Evolutionary conservation across 2,113 vertebrate species (phyloP), one percentile per base, ranked within the genome.

Genomic region (Gambusia affinis): DNA sequence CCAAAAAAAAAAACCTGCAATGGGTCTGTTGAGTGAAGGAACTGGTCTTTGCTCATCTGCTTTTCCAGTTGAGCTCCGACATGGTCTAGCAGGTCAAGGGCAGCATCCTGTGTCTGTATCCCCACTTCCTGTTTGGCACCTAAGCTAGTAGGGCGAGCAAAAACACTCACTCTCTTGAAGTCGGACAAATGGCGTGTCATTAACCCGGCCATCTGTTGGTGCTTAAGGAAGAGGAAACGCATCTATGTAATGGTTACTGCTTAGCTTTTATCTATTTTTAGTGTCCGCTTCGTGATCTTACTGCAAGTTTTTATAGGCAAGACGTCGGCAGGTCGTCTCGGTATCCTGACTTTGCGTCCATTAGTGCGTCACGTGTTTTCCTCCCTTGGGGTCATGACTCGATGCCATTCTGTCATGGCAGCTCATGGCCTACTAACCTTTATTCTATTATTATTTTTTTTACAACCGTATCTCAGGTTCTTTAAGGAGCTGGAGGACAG

Each of bases 401-500:
- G 17, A 70, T 29, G 63, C 0, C 44, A 7, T 60, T 60, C 8
- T 62, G 68, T 47, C 19, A 1, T 3, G 24, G 12, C 33, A 69
- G 44, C 61, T 39, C 30, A 35, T 70, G 47, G 60, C 77, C 63
- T 29, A 67, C 44, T 78, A 80, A 60, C 81, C 39, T 39, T 14
- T 14, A 29, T 11, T 39, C 2, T 12, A 12, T 39, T 29, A 11
- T 73, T 28, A 22, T 44, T 17, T 29, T 29, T 78, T 31, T 60
- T 24, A 10, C 66, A 54, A 33, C 35, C 35, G 28, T 35, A 8
- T 76, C 42, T 14, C 83, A 99, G 98, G 84, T 99, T 99, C 91
- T 99, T 99, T 54, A 95, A 93, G 75, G 97, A 99, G 17, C 88
- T 99, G 29, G 96, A 99, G 89, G 96, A 94, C 1, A 95, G 94